Evolutionary conservation across 2,888 invertebrate species (phyloP), one percentile per base, ranked within the genome.

Genomic region (Sycophila texana): DNA sequence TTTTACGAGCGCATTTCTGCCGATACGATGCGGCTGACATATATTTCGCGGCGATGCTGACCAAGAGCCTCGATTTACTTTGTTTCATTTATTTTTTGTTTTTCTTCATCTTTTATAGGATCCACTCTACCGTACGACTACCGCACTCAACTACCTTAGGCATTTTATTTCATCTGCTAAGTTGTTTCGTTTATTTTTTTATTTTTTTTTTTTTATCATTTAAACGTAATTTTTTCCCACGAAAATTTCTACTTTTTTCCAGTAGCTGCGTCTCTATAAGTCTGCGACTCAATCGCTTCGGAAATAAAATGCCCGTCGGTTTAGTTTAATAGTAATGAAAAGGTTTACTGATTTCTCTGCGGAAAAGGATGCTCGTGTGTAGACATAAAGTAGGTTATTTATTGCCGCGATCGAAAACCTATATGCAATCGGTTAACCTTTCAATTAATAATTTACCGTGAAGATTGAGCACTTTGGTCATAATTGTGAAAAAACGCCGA

Each of bases 41-140:
- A 53, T 73, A 55, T 39, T 39, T 55, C 67, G 49, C 67, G 53
- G 39, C 22, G 22, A 61, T 68, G 57, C 22, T 18, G 61, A 53
- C 66, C 66, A 67, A 68, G 73, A 78, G 58, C 67, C 73, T 74
- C 78, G 26, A 53, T 60, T 60, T 67, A 14, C 14, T 65, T 67
- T 47, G 18, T 65, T 30, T 65, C 20, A 18, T 65, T 65, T 65
- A 18, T 20, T 65, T 47, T 65, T 18, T 65, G 65, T 47, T 65
- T 65, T 47, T 53, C 53, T 72, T 72, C 57, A 30, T 72, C 30
- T 61, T 47, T 71, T 5, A 20, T 18, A 39, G 14, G 47, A 20
- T 70, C 55, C 70, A 16, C 10, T 70, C 57, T 57, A 57, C 22
- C 39, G 53, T 60, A 18, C 20, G n/a, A 18, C 14, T 47, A 55